These are phyloP conservation scores for Enteromius paludinosus DNA, from an alignment of 2,797 vertebrate species.

Conservation along the genomic window DNA sequence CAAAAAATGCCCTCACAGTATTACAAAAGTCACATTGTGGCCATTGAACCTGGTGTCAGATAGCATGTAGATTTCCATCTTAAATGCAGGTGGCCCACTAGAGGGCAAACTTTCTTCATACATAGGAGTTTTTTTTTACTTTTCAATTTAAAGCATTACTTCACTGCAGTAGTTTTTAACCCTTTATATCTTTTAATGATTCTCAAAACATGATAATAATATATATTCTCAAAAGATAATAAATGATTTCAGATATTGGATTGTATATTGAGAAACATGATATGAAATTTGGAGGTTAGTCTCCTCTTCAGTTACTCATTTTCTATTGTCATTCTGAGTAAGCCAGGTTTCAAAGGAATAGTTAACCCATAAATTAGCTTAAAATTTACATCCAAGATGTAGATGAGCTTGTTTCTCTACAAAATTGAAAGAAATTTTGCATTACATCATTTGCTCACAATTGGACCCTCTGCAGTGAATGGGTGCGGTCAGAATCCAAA, in stretches of 20 bases:
- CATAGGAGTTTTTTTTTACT: background rate
- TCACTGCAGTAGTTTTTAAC: conserved; percentile 18
- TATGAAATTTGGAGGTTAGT: background rate
- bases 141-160: conserved; percentile 9
- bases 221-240: background rate
- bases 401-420: background rate
- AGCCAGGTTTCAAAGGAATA: background rate
- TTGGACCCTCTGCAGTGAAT: background rate
- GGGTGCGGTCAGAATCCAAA: background rate
- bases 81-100: conserved; percentile 42
- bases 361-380: background rate
- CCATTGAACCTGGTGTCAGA: background rate
- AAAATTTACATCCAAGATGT: background rate
- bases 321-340: background rate
- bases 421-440: background rate
- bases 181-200: conserved; percentile 1
- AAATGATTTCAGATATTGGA: background rate
- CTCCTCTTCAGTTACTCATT: background rate
- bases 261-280: background rate
- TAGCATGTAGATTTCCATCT: background rate
- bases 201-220: background rate
- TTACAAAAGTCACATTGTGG: background rate
- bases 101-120: conserved; percentile 51
- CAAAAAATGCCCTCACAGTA: background rate
- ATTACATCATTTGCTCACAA: background rate